Percentiles rank a stretch among this genome's conserved stretches.
Evolutionary conservation across 2,797 vertebrate species (phyloP).

Genomic region (Takifugu rubripes): DNA sequence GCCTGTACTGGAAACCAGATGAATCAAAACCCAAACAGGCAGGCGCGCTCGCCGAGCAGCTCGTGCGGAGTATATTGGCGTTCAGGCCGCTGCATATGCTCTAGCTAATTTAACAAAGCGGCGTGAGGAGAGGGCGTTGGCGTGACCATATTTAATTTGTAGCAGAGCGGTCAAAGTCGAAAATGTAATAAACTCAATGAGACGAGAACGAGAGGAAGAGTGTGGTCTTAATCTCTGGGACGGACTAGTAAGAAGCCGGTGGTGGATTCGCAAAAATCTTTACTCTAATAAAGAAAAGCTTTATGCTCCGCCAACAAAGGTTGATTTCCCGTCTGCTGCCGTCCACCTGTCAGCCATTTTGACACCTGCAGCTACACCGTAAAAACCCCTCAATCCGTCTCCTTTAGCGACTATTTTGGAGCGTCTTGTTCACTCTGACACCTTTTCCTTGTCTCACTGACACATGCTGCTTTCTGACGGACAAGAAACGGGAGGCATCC

Average conservation of each 20-base stretch:
- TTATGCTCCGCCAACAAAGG: not conserved
- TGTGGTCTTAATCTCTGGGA: conserved; percentile 2
- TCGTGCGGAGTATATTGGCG: not conserved
- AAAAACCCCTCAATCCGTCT: conserved; percentile 52
- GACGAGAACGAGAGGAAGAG: conserved; percentile 4
- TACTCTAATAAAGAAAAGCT: no score
- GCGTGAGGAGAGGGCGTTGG: conserved; percentile 13
- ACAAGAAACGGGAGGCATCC: conserved; percentile 57
- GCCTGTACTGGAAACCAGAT: conserved; percentile 19
- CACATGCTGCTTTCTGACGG: conserved; percentile 56
- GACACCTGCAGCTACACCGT: conserved; percentile 44
- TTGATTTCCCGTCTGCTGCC: conserved; percentile 53
- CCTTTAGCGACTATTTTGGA: conserved; percentile 44
- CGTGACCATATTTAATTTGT: conserved; percentile 16
- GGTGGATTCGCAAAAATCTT: no score
- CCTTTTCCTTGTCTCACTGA: conserved; percentile 55
- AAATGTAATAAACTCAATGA: conserved; percentile 21
- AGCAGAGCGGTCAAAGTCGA: conserved; percentile 14
- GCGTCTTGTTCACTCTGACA: conserved; percentile 36
- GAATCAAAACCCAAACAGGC: conserved; percentile 22
- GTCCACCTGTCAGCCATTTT: conserved; percentile 59
- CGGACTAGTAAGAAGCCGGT: no score
- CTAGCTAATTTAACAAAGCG: conserved; percentile 21
- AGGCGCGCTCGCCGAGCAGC: conserved; percentile 7
- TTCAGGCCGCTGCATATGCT: conserved; percentile 17